Evolutionary conservation across 2,888 invertebrate species (phyloP).

Genomic region (Platycheirus albimanus): DNA sequence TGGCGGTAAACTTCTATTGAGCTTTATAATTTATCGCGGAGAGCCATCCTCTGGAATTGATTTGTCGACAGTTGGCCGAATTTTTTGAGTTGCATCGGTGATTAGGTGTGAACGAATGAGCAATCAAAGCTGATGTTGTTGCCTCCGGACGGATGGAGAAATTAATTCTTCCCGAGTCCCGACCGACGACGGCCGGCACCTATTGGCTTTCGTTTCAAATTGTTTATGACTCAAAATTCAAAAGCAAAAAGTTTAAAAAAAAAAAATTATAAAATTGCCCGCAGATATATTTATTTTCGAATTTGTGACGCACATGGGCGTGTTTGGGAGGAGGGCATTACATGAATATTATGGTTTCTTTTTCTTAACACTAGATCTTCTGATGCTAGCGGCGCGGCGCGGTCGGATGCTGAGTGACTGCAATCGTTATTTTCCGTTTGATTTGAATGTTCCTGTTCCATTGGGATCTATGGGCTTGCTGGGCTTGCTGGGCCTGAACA

Average conservation of each 20-base stretch:
- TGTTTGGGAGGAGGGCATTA: not conserved
- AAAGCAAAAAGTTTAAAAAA: too few species aligned
- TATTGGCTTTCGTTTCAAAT: constrained; percentile 31
- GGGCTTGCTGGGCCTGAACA: not conserved
- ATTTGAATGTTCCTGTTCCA: constrained; percentile 19
- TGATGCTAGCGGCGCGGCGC: too few species aligned
- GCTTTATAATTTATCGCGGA: constrained; percentile 1
- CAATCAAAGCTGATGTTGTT: constrained; percentile 27
- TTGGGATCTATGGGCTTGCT: constrained; percentile 3
- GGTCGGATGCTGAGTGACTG: constrained; percentile 60
- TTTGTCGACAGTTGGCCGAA: constrained; percentile 67
- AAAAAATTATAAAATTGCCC: constrained; percentile 54
- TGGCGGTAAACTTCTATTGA: constrained; percentile 46
- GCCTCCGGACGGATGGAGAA: constrained; percentile 30
- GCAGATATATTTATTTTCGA: constrained; percentile 71
- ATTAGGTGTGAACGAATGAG: constrained; percentile 64
- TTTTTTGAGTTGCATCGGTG: constrained; percentile 46
- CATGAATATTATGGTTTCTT: not conserved
- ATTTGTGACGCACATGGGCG: constrained; percentile 66
- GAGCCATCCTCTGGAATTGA: constrained; percentile 48
- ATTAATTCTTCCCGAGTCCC: constrained; percentile 35
- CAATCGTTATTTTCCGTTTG: constrained; percentile 53
- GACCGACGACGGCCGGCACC: too few species aligned
- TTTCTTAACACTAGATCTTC: constrained; percentile 36
- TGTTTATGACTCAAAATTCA: constrained; percentile 52